Base-by-base conservation (phyloP, 2,888 invertebrate species). In the Hesperia comma region DNA sequence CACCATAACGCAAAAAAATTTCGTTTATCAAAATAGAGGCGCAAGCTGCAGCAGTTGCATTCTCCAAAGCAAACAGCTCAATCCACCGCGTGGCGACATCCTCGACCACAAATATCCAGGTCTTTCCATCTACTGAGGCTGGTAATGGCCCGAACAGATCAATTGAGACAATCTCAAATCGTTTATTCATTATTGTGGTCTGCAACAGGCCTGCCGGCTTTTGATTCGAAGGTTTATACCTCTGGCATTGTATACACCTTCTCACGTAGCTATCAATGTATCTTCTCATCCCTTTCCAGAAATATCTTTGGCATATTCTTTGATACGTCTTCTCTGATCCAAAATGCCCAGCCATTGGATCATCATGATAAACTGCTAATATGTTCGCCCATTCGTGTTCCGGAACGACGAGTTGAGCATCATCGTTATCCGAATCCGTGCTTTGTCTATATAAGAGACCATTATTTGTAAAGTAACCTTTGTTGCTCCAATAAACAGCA, bases 141-240 rank as follows among this genome's bases (percentile, higher is more conserved):
- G 74, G 74, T 1, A 74, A 49, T 6, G 72, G 74, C 0, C 74
- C 75, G 49, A 74, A 74, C 15, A 74, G 53, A 21, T 75, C 72
- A 7, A 74, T 67, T 0, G 74, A 68, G 2, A 75, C 32, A 1
- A 72, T 71, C 61, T 75, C 74, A 43, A 71, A 69, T 5, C 71
- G 58, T 32, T 71, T 71, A n/a, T 69, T 55, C 0, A 57, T 40
- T 0, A 66, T 68, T 2, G 73, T 66, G n/a, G 72, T 49, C 41
- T 70, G 67, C 0, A 72, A 56, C 15, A 73, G 49, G 12, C 69
- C 76, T 53, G 56, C 74, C 37, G 72, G 69, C 37, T 72, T 75
- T n/a, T 58, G 58, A 33, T 73, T 74, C 1, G 67, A 62, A 10
- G 71, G 61, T 64, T 74, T 74, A 19, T 71, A 74, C 0, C 67